Evolutionary conservation across 2,797 vertebrate species (phyloP).

Genomic region (Eulemur rubriventer): DNA sequence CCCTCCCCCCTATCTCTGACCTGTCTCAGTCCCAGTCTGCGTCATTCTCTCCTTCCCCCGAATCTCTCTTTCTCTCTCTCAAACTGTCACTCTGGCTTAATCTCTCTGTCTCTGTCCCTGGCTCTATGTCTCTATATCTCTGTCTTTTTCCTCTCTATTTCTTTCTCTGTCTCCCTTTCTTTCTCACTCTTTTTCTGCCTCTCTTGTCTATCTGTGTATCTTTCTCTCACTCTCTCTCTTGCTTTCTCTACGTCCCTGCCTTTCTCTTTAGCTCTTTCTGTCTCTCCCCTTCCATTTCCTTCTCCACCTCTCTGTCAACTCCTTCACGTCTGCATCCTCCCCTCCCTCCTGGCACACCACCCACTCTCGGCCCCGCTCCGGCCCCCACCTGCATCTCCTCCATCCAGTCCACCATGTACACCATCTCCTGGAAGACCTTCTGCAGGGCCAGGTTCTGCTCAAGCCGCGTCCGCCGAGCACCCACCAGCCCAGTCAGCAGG

Average conservation of each 20-base stretch:
- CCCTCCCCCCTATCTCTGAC: not conserved
- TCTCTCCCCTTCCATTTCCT: not conserved
- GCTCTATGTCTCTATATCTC: not conserved
- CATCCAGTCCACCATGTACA: constrained; percentile 99
- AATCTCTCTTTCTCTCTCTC: not conserved
- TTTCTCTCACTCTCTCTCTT: not conserved
- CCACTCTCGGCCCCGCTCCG: rapidly evolving
- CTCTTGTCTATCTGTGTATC: not conserved
- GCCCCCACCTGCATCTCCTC: constrained; percentile 94
- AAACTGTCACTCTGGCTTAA: not conserved
- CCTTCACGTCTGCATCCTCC: not conserved
- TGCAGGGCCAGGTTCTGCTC: constrained; percentile 96
- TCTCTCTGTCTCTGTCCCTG: not conserved
- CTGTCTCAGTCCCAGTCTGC: not conserved
- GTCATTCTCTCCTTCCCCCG: not conserved
- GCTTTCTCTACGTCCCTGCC: not conserved
- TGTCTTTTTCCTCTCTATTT: not conserved
- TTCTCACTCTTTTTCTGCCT: not conserved
- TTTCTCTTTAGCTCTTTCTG: not conserved
- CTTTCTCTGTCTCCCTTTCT: not conserved
- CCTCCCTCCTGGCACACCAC: rapidly evolving
- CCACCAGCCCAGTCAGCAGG: constrained; percentile 92
- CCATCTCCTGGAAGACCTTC: constrained; percentile 98
- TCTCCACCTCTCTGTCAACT: not conserved
- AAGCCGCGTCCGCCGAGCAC: constrained; percentile 89